Base-by-base conservation (phyloP, 2,888 invertebrate genomes). In the Strigamia transsilvanica region DNA sequence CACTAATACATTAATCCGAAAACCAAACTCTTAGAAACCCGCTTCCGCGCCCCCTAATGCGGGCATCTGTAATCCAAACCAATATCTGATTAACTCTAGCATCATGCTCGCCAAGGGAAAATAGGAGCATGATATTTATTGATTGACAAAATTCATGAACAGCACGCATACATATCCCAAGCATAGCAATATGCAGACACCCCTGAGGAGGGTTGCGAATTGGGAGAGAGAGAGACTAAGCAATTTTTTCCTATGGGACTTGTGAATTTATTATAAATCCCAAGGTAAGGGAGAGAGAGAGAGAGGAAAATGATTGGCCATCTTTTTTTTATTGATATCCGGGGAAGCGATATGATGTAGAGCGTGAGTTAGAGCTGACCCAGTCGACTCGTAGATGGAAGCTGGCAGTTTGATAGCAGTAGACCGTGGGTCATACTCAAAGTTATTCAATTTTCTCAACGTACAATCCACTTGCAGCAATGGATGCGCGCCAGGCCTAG, bases 181-280 rank as follows among this genome's bases (percentile, higher is more conserved):
- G 66, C 66, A 66, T 66, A 23, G 66, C 27, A 66, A 66, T 66
- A 21, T 66, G 66, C 23, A 66, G 23, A 66, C 15, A 66, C 21
- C 66, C 66, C 15, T 10, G 15, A 23, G 23, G 23, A 66, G 27
- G 23, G 15, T 23, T 66, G 23, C 9, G 23, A 66, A 23, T 66
- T 66, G 66, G 27, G 27, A 27, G 27, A 27, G 3, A 66, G 15
- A 23, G 21, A 15, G 27, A 27, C 66, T 66, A 66, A 66, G 23
- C 66, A 66, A 66, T 66, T 66, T 66, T 66, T 66, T 66, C 66
- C 66, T 9, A 7, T 23, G 66, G 66, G 66, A 66, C 66, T 66
- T 66, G 66, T 66, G 66, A 66, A 66, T 66, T 66, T 66, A 66
- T 66, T 66, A 66, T 66, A 66, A 66, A 66, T 66, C 66, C 66